phyloP scores from a whole-genome alignment of 2,888 invertebrate species.

The Caenorhabditis afra region DNA sequence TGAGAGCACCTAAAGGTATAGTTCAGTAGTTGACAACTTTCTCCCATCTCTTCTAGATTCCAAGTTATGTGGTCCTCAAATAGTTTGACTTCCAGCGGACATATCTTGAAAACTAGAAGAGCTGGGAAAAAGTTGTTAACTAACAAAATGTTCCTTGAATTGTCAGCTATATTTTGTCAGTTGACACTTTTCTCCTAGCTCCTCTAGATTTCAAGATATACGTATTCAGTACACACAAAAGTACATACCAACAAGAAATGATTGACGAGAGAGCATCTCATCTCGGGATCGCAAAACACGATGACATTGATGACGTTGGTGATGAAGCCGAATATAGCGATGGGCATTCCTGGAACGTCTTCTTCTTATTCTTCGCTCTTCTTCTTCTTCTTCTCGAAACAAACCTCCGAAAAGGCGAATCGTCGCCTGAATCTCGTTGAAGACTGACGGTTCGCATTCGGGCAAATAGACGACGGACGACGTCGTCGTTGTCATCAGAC shows the following conservation, averaged over 20 bases:
- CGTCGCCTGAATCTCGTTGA: constrained; percentile 82
- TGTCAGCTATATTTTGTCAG: too few relatives aligned
- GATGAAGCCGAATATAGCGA: constrained; percentile 76
- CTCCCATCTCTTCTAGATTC: too few relatives aligned
- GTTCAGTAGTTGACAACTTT: too few relatives aligned
- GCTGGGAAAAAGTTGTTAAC: too few relatives aligned
- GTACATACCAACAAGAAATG: constrained; percentile 77
- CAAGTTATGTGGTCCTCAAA: too few relatives aligned
- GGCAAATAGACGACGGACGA: constrained; percentile 20
- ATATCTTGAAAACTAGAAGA: too few relatives aligned
- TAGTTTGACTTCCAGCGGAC: too few relatives aligned
- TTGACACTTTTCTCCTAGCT: too few relatives aligned
- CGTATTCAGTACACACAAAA: constrained; percentile 69
- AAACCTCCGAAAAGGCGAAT: constrained; percentile 61
- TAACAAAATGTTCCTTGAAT: too few relatives aligned
- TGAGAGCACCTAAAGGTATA: constrained; percentile 65
- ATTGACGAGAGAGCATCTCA: constrained; percentile 77
- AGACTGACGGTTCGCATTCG: constrained; percentile 69
- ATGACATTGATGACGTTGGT: constrained; percentile 78
- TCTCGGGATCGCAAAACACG: constrained; percentile 78
- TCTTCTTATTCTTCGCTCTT: too few relatives aligned
- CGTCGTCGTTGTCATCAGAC: constrained; percentile 35
- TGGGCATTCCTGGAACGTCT: constrained; percentile 64
- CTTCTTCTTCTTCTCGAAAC: neutral
- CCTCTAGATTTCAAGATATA: too few relatives aligned